These are phyloP conservation scores for Ctenicera cuprea DNA, from an alignment of 2,888 invertebrate genomes.

Conservation along the genomic window DNA sequence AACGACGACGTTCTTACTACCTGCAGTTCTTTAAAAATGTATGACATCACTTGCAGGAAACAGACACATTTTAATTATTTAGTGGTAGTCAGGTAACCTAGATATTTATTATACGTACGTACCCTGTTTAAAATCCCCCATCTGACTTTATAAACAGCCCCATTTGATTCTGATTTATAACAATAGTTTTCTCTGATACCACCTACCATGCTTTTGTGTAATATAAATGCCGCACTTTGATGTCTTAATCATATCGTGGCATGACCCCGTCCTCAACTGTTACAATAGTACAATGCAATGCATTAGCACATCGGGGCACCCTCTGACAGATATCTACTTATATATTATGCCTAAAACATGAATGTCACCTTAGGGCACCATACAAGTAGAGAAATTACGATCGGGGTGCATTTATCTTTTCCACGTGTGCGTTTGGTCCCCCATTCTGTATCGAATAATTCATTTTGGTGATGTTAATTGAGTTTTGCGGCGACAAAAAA, in stretches of 20 bases:
- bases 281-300: conserved; percentile 39
- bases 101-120: too few relatives aligned
- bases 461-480: conserved; percentile 50
- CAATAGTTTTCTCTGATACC: conserved; percentile 41
- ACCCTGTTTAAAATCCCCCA: too few relatives aligned
- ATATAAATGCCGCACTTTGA: conserved; percentile 60
- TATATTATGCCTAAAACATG: conserved; percentile 44
- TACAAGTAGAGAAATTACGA: conserved; percentile 43
- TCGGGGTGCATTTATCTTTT: conserved; percentile 44
- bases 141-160: not conserved
- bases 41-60: too few relatives aligned
- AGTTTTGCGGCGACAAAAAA: conserved; percentile 46
- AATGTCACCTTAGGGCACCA: conserved; percentile 52
- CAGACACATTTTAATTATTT: too few relatives aligned
- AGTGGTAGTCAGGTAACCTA: too few relatives aligned
- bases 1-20: not conserved
- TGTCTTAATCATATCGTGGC: conserved; percentile 61
- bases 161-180: conserved; percentile 35
- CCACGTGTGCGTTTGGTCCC: conserved; percentile 41
- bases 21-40: not conserved
- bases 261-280: conserved; percentile 33
- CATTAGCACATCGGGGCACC: conserved; percentile 44
- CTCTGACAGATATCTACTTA: conserved; percentile 40
- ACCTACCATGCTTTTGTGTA: conserved; percentile 57
- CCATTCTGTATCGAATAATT: conserved; percentile 43